Percentiles rank a stretch among this genome's conserved stretches.
These are phyloP conservation scores for Lycaena phlaeas DNA, from an alignment of 2,888 invertebrate species.

Conservation along the genomic window DNA sequence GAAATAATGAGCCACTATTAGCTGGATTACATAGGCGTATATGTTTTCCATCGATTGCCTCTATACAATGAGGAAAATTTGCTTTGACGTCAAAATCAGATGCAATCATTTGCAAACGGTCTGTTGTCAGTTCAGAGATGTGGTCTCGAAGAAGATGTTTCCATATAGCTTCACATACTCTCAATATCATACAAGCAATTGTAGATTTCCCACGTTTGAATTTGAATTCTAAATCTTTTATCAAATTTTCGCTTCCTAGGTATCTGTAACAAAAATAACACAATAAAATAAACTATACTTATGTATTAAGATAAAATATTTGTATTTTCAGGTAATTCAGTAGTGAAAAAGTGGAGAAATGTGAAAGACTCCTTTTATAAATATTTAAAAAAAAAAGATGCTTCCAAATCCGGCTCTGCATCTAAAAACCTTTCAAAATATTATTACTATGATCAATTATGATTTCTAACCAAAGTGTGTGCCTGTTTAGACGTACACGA, in stretches of 20 bases:
- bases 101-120: background rate
- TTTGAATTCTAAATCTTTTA: background rate
- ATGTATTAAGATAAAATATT: constrained; percentile 6
- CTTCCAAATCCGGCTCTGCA: background rate
- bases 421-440: background rate
- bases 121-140: background rate
- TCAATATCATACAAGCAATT: background rate
- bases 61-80: constrained; percentile 2
- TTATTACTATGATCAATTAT: background rate
- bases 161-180: constrained; percentile 2
- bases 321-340: constrained; percentile 10
- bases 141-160: background rate
- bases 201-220: constrained; percentile 1
- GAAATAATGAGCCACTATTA: too few relatives aligned
- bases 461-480: background rate
- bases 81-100: constrained; percentile 3
- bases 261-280: constrained; percentile 4
- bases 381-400: background rate
- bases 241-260: background rate
- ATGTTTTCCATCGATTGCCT: too few relatives aligned
- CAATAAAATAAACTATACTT: constrained; percentile 8
- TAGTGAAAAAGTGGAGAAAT: background rate
- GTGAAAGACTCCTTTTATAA: background rate
- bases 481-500: background rate
- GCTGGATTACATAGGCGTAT: constrained; percentile 11